Percentiles rank a stretch among this genome's conserved stretches.
Evolutionary conservation across 2,888 invertebrate species (phyloP).

Genomic region (Ctenicera cuprea): DNA sequence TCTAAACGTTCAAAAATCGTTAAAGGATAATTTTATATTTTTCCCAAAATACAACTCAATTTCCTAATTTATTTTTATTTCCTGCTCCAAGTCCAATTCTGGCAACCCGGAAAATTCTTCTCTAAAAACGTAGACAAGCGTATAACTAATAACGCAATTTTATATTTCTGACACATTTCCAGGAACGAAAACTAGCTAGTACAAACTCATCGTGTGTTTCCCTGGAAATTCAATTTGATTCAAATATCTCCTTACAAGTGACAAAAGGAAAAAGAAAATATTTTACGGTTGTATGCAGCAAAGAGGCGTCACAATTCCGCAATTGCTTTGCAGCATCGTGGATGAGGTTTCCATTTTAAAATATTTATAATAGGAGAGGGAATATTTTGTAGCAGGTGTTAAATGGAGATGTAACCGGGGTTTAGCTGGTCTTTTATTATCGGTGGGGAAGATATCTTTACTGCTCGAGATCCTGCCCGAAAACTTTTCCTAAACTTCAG

Average conservation of each 20-base stretch:
- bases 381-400: conserved; percentile 36
- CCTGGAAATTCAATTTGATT: conserved; percentile 39
- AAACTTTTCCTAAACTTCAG: conserved; percentile 36
- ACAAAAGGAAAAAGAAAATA: not conserved
- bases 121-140: conserved; percentile 30
- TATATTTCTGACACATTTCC: conserved; percentile 41
- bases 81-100: not conserved
- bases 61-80: not conserved
- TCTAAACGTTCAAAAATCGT: too few relatives aligned
- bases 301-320: conserved; percentile 25
- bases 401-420: conserved; percentile 38
- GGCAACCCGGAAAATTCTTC: conserved; percentile 14
- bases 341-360: conserved; percentile 27
- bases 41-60: not conserved
- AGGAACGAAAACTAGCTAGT: conserved; percentile 32
- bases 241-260: conserved; percentile 30
- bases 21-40: not conserved
- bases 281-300: conserved; percentile 16
- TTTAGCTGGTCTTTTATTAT: conserved; percentile 43
- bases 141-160: conserved; percentile 42
- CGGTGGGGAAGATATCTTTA: conserved; percentile 34
- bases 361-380: conserved; percentile 33
- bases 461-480: not conserved
- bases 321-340: conserved; percentile 6
- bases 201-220: conserved; percentile 25